Base-by-base conservation (phyloP, 2,888 invertebrate genomes). In the Cloeon dipterum region DNA sequence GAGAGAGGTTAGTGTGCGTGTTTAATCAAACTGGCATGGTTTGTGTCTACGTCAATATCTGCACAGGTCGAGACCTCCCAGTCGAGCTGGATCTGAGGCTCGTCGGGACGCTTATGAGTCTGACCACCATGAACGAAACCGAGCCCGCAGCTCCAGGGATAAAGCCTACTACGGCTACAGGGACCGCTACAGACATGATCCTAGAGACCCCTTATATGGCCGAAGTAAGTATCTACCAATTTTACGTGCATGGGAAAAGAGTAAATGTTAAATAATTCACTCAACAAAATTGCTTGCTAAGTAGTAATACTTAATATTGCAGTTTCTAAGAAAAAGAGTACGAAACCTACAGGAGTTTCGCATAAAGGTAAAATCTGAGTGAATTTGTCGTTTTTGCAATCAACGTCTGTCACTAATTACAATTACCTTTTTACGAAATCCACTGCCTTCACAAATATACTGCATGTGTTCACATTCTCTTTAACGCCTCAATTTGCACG, bases 1-100 rank as follows among this genome's bases (percentile, higher is more conserved):
- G 47, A 29, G 43, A 48, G 40, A 46, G 46, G 39, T 39, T 39
- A 26, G 26, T 8, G 5, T 8, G 19, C 3, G n/a, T 8, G 11
- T 36, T 32, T 38, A 41, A 7, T 49, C 54, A 32, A 55, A 57
- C 32, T 37, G 38, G 18, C 53, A n/a, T n/a, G n/a, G n/a, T n/a
- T n/a, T n/a, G n/a, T n/a, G n/a, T n/a, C n/a, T n/a, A n/a, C n/a
- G n/a, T n/a, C n/a, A n/a, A n/a, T n/a, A n/a, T n/a, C n/a, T n/a
- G n/a, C n/a, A n/a, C 8, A 42, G 46, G 23, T 49, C 50, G 1
- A 43, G 50, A 23, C 51, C 51, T 11, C 47, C 51, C 3, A 50
- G 50, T 41, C 44, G 49, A 32, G 43, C 48, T 17, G 49, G 48
- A 21, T 47, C 49, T 16, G 49, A 47, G 32, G 46, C 46, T 20